Evolutionary conservation across 2,888 invertebrate species (phyloP), one percentile per base, ranked within the genome.

Genomic region (Diarsia brunnea): DNA sequence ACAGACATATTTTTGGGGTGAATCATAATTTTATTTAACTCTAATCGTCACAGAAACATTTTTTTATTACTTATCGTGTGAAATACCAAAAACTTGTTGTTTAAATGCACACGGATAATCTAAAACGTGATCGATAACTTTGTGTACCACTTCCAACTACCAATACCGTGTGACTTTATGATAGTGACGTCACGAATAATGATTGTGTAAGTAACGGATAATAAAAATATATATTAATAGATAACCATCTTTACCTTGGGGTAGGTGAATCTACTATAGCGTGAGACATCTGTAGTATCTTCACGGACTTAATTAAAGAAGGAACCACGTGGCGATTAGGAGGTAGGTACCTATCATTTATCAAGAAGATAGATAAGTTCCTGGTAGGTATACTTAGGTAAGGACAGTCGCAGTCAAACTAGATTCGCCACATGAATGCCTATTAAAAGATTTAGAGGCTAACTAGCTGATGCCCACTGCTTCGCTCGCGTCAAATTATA

Each of bases 181-280:
- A 73, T 49, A 55, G 45, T 49, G 55, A 63, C 31, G 24, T 53
- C 51, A 75, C 19, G 19, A 65, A 38, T 27, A 5, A 73, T 55
- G 21, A 24, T 47, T 63, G 7, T 27, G 61, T 27, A 51, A 51
- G 27, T 45, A 63, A 67, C 31, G 21, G 16, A 53, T 53, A 61
- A 60, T n/a, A n/a, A 69, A 58, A 66, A 65, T 47, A 65, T n/a
- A 76, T 69, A 45, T 53, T 21, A 24, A 67, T 19, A 19, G 60
- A 31, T 61, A 61, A 61, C 61, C 21, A 27, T 55, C 4, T 38
- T 47, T 61, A 76, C 27, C 53, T 75, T 66, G 21, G 8, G 31
- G 53, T 74, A 43, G 75, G 24, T 47, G 61, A 53, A 49, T 38
- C 38, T 38, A 38, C 38, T 38, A 8, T 38, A 38, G 14, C 24